Evolutionary conservation across 2,797 vertebrate species (phyloP), one percentile per base, ranked within the genome.

Genomic region (Phalanger gymnotis): DNA sequence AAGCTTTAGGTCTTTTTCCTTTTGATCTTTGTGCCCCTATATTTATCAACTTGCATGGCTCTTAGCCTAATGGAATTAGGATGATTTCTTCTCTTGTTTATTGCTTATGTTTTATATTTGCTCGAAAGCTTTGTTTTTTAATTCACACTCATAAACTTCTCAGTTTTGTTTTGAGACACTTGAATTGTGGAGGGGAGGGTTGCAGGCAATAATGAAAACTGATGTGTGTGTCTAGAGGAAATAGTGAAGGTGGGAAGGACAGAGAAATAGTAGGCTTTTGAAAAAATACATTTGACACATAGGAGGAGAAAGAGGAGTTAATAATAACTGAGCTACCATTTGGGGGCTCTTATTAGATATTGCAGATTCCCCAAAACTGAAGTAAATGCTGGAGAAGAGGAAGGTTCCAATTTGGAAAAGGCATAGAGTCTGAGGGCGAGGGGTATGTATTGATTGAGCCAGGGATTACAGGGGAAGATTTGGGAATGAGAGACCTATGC

Each of bases 201-300:
- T 94, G 53, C 90, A 53, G 51, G 53, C 7, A 22, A 53, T 54
- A 27, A 81, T 96, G 81, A 95, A 94, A 96, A 93, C 92, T 51
- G 53, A 22, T 81, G 66, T 81, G 19, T 22, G 4, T 22, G 19
- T 10, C n/a, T 81, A 25, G n/a, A 81, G 66, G 19, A 47, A 81
- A 40, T 81, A 40, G 6, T 25, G 19, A n/a, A 40, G n/a, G 47
- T n/a, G 27, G 16, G 25, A 92, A 66, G 2, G 53, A 30, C 14
- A 31, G 28, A n/a, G 10, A 89, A 54, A 54, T 47, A 90, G n/a
- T 90, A 12, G 92, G 61, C 56, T 54, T 54, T 94, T 90, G 87
- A 57, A 94, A 93, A 87, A 92, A 89, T 90, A 90, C 12, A 16
- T 19, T 92, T 54, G 66, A 66, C 30, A 91, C 73, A 81, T 51